Evolutionary conservation across 2,888 invertebrate genomes (phyloP).

Genomic region (Orthonychiurus folsomi): DNA sequence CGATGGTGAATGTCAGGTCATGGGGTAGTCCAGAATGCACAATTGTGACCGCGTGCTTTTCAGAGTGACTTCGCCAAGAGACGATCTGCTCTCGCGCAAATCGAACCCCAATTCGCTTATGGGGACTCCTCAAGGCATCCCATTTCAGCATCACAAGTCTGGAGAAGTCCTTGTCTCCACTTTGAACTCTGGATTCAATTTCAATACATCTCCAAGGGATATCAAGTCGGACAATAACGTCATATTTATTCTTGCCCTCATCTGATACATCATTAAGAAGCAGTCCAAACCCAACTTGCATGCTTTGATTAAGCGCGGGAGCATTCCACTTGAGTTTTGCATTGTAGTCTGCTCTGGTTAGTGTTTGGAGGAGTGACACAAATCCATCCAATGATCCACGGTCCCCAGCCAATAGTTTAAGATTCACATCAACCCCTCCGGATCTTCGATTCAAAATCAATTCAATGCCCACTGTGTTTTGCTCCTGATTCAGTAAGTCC

Average conservation of each 20-base stretch:
- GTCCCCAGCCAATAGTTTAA: constrained; percentile 22
- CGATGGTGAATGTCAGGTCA: constrained; percentile 34
- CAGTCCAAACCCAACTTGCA: constrained; percentile 38
- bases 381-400: constrained; percentile 28
- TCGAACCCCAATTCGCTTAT: constrained; percentile 38
- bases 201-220: constrained; percentile 41
- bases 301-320: constrained; percentile 16
- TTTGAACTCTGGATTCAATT: constrained; percentile 18
- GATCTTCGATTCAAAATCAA: constrained; percentile 20
- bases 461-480: constrained; percentile 36
- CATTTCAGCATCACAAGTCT: constrained; percentile 38
- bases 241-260: constrained; percentile 20
- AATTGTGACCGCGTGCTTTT: constrained; percentile 24
- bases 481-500: constrained; percentile 34
- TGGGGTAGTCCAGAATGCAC: constrained; percentile 35
- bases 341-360: constrained; percentile 30
- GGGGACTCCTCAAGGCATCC: constrained; percentile 39
- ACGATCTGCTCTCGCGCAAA: constrained; percentile 19
- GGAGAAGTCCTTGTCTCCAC: constrained; percentile 14
- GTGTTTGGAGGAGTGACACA: constrained; percentile 22
- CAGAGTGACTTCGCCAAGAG: constrained; percentile 27
- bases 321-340: constrained; percentile 35
- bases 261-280: constrained; percentile 24
- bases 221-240: constrained; percentile 32
- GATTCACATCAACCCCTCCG: constrained; percentile 9